Conservation (phyloP, 1,140 invertebrate genomes). For the Papilio xuthus region DNA sequence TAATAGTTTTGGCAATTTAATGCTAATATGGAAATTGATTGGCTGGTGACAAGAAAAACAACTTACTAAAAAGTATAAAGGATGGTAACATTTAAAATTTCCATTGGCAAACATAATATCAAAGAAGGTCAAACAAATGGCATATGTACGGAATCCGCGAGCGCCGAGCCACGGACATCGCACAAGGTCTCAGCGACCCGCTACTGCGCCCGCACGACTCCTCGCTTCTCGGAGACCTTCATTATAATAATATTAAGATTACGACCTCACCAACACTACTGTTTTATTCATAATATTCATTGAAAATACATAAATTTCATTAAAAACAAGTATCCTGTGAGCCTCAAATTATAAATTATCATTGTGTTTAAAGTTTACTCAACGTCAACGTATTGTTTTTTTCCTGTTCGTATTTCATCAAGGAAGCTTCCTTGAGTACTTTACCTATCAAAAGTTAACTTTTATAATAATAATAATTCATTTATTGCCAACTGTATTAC, state of each 20-base stretch:
- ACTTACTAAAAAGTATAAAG: neutral
- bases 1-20: too few relatives aligned
- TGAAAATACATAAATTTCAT: neutral
- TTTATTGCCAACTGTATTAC: too few relatives aligned
- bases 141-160: neutral
- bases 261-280: slow-evolving; percentile 3
- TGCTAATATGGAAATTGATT: too few relatives aligned
- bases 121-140: slow-evolving; percentile 3
- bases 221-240: neutral
- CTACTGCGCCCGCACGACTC: neutral
- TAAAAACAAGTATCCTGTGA: neutral
- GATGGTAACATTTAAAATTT: neutral
- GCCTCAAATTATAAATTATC: neutral
- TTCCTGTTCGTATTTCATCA: too few relatives aligned
- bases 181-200: neutral
- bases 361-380: neutral
- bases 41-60: neutral
- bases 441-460: too few relatives aligned
- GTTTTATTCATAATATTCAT: neutral
- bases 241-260: neutral
- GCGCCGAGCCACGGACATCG: neutral
- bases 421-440: too few relatives aligned
- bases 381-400: neutral
- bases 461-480: too few relatives aligned
- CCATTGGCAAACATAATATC: slow-evolving; percentile 1